Evolutionary conservation across 2,888 invertebrate genomes (phyloP).

Genomic region (Exocentrus adspersus): DNA sequence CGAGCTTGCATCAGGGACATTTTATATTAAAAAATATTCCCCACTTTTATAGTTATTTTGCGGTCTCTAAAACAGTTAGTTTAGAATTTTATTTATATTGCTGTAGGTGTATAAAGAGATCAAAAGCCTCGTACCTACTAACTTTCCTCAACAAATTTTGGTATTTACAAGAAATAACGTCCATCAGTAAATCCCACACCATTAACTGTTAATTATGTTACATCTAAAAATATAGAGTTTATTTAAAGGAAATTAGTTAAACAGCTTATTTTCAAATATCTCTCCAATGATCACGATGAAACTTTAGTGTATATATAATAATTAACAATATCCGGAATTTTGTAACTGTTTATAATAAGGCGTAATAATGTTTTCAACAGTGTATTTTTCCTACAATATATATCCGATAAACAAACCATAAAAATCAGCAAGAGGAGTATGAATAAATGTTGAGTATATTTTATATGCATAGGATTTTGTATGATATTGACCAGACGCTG

Average conservation of each 20-base stretch:
- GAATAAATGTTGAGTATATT: conserved; percentile 24
- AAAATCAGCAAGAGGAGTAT: conserved; percentile 25
- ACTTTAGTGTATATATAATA: conserved; percentile 39
- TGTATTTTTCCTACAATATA: conserved; percentile 32
- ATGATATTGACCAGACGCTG: conserved; percentile 18
- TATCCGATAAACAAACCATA: conserved; percentile 26
- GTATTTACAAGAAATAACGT: neutral
- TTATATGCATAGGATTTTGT: conserved; percentile 24
- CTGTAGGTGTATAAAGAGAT: too few species aligned
- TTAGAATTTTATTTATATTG: too few species aligned
- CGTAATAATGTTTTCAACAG: conserved; percentile 38
- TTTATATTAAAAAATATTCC: too few species aligned
- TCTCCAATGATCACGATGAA: conserved; percentile 24
- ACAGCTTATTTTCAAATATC: conserved; percentile 21
- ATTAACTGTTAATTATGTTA: conserved; percentile 20
- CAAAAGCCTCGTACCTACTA: too few species aligned
- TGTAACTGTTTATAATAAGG: conserved; percentile 28
- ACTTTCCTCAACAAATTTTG: neutral
- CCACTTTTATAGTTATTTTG: too few species aligned
- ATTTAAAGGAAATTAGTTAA: conserved; percentile 24
- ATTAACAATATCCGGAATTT: conserved; percentile 39
- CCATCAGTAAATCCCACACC: conserved; percentile 8
- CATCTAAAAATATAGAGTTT: conserved; percentile 21
- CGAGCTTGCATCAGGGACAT: too few species aligned
- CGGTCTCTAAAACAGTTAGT: too few species aligned